Conservation (phyloP, 1,140 invertebrate genomes). For the Aphelinus certus region DNA sequence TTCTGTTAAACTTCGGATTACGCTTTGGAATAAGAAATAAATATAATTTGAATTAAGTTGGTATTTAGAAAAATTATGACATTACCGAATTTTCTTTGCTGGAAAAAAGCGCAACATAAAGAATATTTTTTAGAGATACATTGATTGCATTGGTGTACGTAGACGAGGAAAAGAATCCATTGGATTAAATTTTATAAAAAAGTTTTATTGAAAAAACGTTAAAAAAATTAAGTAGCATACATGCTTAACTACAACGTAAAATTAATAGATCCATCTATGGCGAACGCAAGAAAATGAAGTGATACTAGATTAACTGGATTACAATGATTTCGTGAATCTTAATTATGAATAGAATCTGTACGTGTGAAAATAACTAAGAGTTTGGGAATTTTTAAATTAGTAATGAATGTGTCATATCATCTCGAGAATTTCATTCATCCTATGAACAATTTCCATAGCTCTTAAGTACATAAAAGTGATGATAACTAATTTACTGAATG, state of each 20-base stretch:
- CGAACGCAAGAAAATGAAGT: constrained; percentile 31
- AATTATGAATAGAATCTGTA: neutral
- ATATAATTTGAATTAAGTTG: no score
- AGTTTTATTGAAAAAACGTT: constrained; percentile 35
- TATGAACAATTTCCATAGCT: no score
- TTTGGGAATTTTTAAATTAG: neutral
- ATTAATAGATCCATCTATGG: constrained; percentile 29
- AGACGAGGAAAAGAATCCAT: no score
- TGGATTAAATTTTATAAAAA: constrained; percentile 6
- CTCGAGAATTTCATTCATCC: no score
- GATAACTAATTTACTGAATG: no score
- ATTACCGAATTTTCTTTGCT: no score
- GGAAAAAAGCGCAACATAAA: no score
- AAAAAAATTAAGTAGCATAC: constrained; percentile 36
- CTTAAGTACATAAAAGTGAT: no score
- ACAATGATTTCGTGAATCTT: neutral
- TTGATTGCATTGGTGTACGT: no score
- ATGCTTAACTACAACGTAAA: constrained; percentile 34
- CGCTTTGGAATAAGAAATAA: constrained; percentile 33
- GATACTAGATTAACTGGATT: neutral
- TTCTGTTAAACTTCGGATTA: constrained; percentile 29
- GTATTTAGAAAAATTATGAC: no score
- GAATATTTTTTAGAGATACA: no score
- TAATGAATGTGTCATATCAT: no score
- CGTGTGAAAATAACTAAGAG: constrained; percentile 7